Conservation (phyloP, 1,140 invertebrate species). For the Lineus longissimus region DNA sequence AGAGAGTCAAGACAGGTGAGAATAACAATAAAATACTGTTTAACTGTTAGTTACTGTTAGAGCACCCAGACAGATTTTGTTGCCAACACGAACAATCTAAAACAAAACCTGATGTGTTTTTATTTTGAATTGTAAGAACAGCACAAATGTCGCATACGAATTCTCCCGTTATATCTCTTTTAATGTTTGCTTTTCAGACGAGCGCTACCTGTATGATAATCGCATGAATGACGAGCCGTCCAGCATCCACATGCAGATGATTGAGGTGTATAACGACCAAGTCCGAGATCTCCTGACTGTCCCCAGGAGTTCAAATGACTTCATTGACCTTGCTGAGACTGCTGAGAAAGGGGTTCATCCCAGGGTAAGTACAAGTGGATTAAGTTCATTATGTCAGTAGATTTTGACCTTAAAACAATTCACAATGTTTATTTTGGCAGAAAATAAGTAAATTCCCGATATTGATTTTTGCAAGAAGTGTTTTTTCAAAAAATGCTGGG, state of each 20-base stretch:
- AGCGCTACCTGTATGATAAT: slow-evolving; percentile 23
- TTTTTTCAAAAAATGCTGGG: too few relatives aligned
- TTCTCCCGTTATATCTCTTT: too few relatives aligned
- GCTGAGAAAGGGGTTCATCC: slow-evolving; percentile 35
- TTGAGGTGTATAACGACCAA: slow-evolving; percentile 40
- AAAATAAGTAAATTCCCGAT: too few relatives aligned
- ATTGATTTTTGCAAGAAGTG: too few relatives aligned
- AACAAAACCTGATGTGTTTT: too few relatives aligned
- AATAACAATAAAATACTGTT: neutral
- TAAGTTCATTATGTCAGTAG: neutral
- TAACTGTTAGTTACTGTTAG: neutral
- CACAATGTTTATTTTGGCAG: too few relatives aligned
- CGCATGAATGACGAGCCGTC: slow-evolving; percentile 20
- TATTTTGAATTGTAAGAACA: too few relatives aligned
- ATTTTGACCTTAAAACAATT: neutral
- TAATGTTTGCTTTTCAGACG: slow-evolving; percentile 15
- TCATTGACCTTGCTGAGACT: slow-evolving; percentile 30
- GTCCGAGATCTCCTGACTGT: slow-evolving; percentile 33
- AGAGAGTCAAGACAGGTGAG: slow-evolving; percentile 34
- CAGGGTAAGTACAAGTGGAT: slow-evolving; percentile 21
- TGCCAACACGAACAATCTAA: too few relatives aligned
- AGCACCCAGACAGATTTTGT: too few relatives aligned
- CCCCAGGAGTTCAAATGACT: slow-evolving; percentile 20
- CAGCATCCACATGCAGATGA: slow-evolving; percentile 31
- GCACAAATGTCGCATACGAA: too few relatives aligned